These are phyloP conservation scores for Melanotus villosus DNA, from an alignment of 2,888 invertebrate species.

Conservation along the genomic window DNA sequence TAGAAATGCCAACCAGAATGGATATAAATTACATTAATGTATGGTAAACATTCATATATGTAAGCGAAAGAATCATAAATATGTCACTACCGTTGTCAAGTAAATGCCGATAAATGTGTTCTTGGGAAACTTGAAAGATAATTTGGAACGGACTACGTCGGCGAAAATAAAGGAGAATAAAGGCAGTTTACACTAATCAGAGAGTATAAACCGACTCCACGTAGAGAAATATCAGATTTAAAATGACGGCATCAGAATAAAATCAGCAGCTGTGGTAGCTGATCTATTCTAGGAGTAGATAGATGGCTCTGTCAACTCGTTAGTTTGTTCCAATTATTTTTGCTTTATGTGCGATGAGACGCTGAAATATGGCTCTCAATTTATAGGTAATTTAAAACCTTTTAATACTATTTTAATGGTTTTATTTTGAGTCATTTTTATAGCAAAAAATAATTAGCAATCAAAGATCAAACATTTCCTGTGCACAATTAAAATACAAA, in stretches of 20 bases:
- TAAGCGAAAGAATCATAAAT: slow-evolving; percentile 68
- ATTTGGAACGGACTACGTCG: slow-evolving; percentile 42
- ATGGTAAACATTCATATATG: slow-evolving; percentile 70
- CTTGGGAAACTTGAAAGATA: slow-evolving; percentile 64
- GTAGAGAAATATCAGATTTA: slow-evolving; percentile 34
- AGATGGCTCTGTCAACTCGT: slow-evolving; percentile 62
- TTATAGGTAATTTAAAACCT: slow-evolving; percentile 50
- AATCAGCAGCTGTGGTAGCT: slow-evolving; percentile 62
- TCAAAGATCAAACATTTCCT: slow-evolving; percentile 34
- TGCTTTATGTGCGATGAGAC: slow-evolving; percentile 65
- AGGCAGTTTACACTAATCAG: background rate
- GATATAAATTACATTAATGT: slow-evolving; percentile 69
- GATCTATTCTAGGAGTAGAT: slow-evolving; percentile 65
- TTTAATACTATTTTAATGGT: slow-evolving; percentile 43
- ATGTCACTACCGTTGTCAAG: slow-evolving; percentile 69
- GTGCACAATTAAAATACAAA: slow-evolving; percentile 39
- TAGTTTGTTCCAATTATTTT: slow-evolving; percentile 66
- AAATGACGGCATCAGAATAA: slow-evolving; percentile 49
- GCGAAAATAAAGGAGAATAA: slow-evolving; percentile 22
- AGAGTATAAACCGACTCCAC: slow-evolving; percentile 30
- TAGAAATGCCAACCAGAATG: slow-evolving; percentile 68
- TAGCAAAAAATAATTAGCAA: slow-evolving; percentile 43
- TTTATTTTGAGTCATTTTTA: slow-evolving; percentile 44
- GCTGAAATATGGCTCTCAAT: slow-evolving; percentile 60
- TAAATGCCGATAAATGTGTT: slow-evolving; percentile 69